These are phyloP conservation scores for Cathartes aura DNA, from an alignment of 2,113 vertebrate species.

Conservation along the genomic window DNA sequence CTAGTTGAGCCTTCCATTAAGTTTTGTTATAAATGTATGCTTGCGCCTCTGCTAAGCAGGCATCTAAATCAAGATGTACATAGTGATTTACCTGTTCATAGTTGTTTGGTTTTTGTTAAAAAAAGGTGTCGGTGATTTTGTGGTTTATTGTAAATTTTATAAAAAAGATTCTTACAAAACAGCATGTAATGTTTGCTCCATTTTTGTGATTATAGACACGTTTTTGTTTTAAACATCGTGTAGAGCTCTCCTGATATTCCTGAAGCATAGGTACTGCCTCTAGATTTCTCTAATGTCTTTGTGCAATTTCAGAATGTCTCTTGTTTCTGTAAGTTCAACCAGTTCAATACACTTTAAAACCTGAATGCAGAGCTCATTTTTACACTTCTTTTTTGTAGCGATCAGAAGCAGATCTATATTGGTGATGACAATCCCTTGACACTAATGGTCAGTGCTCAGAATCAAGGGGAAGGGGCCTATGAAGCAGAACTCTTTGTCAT, in stretches of 20 bases:
- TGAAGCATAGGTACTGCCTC: background rate
- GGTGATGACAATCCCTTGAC: constrained; percentile 95
- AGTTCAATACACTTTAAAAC: background rate
- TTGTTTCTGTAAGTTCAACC: background rate
- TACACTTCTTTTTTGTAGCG: constrained; percentile 61
- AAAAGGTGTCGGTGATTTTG: background rate
- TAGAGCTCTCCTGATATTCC: background rate
- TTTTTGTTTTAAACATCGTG: background rate
- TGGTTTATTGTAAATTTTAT: background rate
- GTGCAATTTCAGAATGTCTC: background rate
- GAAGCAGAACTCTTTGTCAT: constrained; percentile 92
- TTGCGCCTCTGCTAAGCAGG: background rate
- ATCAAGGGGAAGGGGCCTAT: constrained; percentile 94
- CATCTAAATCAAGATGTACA: background rate
- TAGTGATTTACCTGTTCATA: background rate
- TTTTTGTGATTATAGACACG: background rate
- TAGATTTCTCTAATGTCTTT: background rate
- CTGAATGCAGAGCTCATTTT: background rate
- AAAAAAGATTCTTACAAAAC: background rate
- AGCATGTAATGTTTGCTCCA: background rate
- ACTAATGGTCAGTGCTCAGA: constrained; percentile 85
- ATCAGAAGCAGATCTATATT: constrained; percentile 91
- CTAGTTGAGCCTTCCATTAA: background rate
- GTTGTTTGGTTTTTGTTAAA: background rate
- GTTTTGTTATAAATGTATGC: background rate